Evolutionary conservation across 1,140 invertebrate species (phyloP), one percentile per base, ranked within the genome.

Genomic region (Trichonephila inaurata): DNA sequence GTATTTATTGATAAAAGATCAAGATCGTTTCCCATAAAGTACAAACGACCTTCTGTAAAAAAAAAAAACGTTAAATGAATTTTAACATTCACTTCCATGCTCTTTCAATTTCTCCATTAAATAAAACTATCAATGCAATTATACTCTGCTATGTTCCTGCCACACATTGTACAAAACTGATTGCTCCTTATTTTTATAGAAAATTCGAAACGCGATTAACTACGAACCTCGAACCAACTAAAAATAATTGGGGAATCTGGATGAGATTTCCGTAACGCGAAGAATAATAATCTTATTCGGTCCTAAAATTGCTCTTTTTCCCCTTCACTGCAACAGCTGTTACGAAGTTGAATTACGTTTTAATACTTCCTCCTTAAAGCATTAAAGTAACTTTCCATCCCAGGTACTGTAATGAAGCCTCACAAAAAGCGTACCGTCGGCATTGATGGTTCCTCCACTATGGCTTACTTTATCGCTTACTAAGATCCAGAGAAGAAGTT

Each of bases 401-500:
- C 21, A 24, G 60, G 66, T 28, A 60, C 83, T 60, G 10, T 60
- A 21, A 85, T n/a, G 83, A 19, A 60, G 51, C 51, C 83, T 60
- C 83, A 33, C 58, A 60, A 33, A 85, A 28, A n/a, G 16, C 81
- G 33, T 24, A n/a, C 28, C 28, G 72, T 18, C 4, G 24, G 28
- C 51, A 61, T 58, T 61, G 83, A 85, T 85, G 83, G 44, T 28
- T 8, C 44, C 21, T 18, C 14, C 33, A 24, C n/a, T 18, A 85
- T 85, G 8, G n/a, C n/a, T 85, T 85, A 19, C 83, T 60, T 85
- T 85, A 85, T 85, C 83, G 58, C 83, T 85, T 61, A 85, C 58
- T 60, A 16, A 58, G 83, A 85, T 60, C 61, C 28, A n/a, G 44
- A 12, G 24, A 61, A 85, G 51, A 19, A 19, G 83, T 19, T n/a